phyloP scores from a whole-genome alignment of 2,113 vertebrate species.

The Paramormyrops kingsleyae region DNA sequence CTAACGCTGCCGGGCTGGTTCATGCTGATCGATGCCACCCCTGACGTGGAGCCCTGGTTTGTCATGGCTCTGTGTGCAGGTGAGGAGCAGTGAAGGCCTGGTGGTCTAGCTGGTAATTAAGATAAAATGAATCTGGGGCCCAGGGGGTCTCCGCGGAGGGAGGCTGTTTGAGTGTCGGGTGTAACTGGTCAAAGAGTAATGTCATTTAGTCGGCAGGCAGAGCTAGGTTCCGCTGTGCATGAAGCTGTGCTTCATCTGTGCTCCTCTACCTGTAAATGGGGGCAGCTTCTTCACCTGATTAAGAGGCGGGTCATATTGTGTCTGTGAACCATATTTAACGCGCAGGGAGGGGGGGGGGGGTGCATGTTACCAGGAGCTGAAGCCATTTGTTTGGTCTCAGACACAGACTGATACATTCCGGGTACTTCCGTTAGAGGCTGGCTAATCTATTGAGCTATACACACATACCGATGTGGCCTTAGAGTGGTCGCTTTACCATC shows the following conservation, averaged over 20 bases:
- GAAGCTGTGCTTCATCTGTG: constrained; percentile 20
- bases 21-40: background rate
- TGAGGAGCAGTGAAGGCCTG: constrained; percentile 42
- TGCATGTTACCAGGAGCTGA: background rate
- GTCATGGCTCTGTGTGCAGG: constrained; percentile 52
- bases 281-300: constrained; percentile 13
- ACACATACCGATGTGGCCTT: background rate
- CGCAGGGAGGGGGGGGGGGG: constrained; percentile 3
- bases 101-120: constrained; percentile 57
- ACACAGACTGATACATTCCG: background rate
- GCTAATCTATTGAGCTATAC: background rate
- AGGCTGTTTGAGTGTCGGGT: constrained; percentile 63
- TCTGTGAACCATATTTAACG: background rate
- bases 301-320: background rate
- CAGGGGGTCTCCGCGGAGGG: constrained; percentile 46
- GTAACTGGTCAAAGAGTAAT: constrained; percentile 56
- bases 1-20: background rate
- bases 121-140: constrained; percentile 56
- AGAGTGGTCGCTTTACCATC: background rate
- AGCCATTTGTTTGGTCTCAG: background rate
- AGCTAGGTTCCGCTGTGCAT: constrained; percentile 54
- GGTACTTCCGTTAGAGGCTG: background rate
- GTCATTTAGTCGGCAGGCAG: constrained; percentile 57
- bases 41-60: constrained; percentile 35
- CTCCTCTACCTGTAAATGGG: constrained; percentile 22